Base-by-base conservation (phyloP, 35 echinoderm and acorn worm genomes). In the Patiria miniata region DNA sequence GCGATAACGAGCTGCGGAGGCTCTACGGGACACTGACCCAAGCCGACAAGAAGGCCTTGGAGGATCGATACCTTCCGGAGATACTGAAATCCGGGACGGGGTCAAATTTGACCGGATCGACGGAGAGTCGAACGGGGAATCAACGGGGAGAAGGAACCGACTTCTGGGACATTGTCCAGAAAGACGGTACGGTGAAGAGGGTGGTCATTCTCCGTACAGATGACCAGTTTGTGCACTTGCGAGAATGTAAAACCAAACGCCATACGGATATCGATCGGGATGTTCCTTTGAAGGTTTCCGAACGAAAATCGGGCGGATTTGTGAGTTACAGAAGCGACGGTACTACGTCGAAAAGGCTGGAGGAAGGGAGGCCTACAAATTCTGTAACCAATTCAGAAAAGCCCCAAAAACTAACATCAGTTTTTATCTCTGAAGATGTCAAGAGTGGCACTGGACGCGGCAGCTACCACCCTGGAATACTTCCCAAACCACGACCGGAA, bases 141-240 rank as follows among this genome's bases (percentile, higher is more conserved):
- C 85, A 79, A 34, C 85, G 22, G 44, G 65, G 42, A 77, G 40
- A 34, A 26, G 65, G 22, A 33, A 78, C 38, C 8, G 68, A 58
- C n/a, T 51, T 78, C 73, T 87, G 85, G 85, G 77, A 77, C 47
- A 52, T 87, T 32, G 65, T 87, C 10, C 47, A 50, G 30, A 58
- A 58, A 55, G 85, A 87, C 32, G 85, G 68, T 10, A 57, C 77
- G 1, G 85, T 87, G 16, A 28, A 77, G 85, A 40, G 77, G 21
- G 51, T 87, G 18, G 65, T 77, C 1, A 68, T 87, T 30, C 52
- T 87, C 2, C 73, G 77, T 18, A 52, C 85, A 16, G 77, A 77
- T n/a, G 85, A 87, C 16, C 21, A 47, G 12, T 47, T 87, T 52
- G 85, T 78, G 1, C 37, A 78, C 38, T 78, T 78, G 16, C 29